Evolutionary conservation across 1,140 invertebrate species (phyloP), one percentile per base, ranked within the genome.

Genomic region (Drosophila nigromelanica): DNA sequence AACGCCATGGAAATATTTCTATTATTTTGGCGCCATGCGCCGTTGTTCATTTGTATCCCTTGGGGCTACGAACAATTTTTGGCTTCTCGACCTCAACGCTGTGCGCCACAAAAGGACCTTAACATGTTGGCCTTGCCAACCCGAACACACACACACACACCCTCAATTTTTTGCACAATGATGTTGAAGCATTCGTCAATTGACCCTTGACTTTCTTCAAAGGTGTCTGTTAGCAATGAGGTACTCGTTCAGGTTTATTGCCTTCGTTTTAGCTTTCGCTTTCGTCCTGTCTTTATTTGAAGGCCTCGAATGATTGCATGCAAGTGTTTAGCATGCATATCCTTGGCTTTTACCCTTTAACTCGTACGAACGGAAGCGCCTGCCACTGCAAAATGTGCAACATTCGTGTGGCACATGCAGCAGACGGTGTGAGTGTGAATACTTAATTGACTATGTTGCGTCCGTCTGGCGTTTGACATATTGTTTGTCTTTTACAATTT

Each of bases 121-220:
- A 50, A 43, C 56, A 68, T 64, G 60, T 40, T 67, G 52, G 47
- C 37, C 69, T 59, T 43, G 61, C 5, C 15, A 5, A 40, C 43
- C 43, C 45, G 43, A 15, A 42, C 15, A 58, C 30, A 40, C 18
- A 33, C 12, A 21, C 14, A 21, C 21, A 42, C 12, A 43, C 39
- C 15, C 39, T 8, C n/a, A 27, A 3, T 6, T 59, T 56, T 63
- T 66, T 21, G 42, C 47, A 30, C 52, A 51, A 47, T 58, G 52
- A 30, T 58, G 52, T 60, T 52, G 63, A 39, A 47, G 45, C 70
- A 58, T 69, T 70, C 51, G 39, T 63, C 72, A 74, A 70, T 74
- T 70, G 72, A 74, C 72, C 72, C 66, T 74, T 74, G 67, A 74
- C 72, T 74, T 74, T 74, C 58, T 43, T 55, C 55, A 54, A 54